Conservation (phyloP, 2,888 invertebrate species). For the Agrotis puta region DNA sequence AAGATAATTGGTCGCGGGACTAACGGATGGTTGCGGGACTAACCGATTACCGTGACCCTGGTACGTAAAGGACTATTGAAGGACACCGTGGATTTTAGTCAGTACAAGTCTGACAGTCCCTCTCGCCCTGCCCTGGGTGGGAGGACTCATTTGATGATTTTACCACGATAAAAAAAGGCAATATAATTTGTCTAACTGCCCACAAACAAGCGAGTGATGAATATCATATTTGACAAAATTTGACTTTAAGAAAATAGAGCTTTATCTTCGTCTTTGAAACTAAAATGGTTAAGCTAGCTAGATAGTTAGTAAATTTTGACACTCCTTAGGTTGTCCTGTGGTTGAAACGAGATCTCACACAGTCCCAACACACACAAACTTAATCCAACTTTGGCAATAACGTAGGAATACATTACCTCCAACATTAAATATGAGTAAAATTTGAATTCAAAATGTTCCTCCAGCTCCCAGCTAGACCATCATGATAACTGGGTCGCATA, state of each 20-base stretch:
- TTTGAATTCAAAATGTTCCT: conserved; percentile 51
- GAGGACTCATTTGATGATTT: no score
- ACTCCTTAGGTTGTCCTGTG: background rate
- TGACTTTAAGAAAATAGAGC: background rate
- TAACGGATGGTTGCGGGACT: no score
- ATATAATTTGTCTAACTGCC: background rate
- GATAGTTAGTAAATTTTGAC: background rate
- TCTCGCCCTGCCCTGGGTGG: no score
- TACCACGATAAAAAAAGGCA: no score
- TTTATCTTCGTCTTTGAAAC: background rate
- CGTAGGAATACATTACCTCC: conserved; percentile 30
- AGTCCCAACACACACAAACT: conserved; percentile 17
- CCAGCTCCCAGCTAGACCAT: conserved; percentile 14
- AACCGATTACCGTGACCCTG: no score
- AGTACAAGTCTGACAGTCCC: no score
- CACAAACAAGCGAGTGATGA: background rate
- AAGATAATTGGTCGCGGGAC: no score
- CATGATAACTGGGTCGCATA: conserved; percentile 44
- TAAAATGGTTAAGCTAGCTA: background rate
- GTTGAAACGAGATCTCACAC: conserved; percentile 9
- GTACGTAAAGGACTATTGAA: no score
- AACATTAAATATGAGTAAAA: conserved; percentile 52
- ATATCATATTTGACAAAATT: background rate
- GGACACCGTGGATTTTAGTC: no score
- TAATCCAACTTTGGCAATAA: conserved; percentile 54